Evolutionary conservation across 2,113 vertebrate species (phyloP).

Genomic region (Empidonax alnorum): DNA sequence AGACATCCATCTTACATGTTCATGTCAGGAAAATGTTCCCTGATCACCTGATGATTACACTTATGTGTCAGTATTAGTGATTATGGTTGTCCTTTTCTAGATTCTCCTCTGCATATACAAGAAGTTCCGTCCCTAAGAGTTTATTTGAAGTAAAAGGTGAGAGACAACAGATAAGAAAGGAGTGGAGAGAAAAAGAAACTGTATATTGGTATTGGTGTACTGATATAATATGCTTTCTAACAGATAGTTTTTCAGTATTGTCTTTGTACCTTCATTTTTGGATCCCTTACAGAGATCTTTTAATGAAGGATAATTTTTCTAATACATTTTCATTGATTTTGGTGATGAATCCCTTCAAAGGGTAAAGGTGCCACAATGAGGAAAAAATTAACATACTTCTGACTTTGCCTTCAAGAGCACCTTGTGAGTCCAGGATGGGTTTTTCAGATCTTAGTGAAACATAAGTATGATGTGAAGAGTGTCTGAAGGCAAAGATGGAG

Average conservation of each 20-base stretch:
- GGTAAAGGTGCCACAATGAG: not conserved
- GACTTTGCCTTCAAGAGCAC: not conserved
- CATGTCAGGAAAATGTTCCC: not conserved
- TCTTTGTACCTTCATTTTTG: not conserved
- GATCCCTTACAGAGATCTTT: not conserved
- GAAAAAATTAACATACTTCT: not conserved
- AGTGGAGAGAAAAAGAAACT: not conserved
- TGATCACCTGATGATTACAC: not conserved
- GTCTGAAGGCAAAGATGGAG: not conserved
- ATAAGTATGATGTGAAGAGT: not conserved
- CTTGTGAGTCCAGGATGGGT: not conserved
- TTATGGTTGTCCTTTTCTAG: not conserved
- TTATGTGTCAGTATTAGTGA: not conserved
- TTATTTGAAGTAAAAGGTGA: not conserved
- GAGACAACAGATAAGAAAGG: not conserved
- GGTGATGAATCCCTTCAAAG: not conserved
- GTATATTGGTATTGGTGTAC: not conserved
- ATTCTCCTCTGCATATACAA: not conserved
- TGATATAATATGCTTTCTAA: not conserved
- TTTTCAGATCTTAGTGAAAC: not conserved
- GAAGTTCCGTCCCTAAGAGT: not conserved
- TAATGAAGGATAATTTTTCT: not conserved
- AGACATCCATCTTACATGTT: not conserved
- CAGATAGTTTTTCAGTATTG: not conserved
- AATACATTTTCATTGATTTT: not conserved